These are phyloP conservation scores for Drosophila pseudotalamancana DNA, from an alignment of 2,888 invertebrate species.

Conservation along the genomic window DNA sequence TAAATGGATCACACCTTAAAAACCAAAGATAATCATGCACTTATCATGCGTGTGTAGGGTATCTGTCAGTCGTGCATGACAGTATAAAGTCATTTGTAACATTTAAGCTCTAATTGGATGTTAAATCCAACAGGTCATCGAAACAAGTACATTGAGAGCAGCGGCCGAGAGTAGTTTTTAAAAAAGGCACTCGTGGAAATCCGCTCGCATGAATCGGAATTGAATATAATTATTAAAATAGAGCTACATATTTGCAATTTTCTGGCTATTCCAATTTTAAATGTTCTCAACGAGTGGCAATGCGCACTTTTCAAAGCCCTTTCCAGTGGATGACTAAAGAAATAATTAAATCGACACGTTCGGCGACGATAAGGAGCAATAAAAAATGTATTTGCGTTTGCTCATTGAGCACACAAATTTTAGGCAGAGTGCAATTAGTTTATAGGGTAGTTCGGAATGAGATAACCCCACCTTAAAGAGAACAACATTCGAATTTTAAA, in stretches of 20 bases:
- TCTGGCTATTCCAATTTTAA: neutral
- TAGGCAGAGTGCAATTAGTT: conserved; percentile 30
- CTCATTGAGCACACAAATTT: conserved; percentile 17
- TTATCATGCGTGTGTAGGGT: neutral
- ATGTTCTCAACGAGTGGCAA: neutral
- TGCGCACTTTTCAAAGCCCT: neutral
- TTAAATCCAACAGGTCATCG: conserved; percentile 33
- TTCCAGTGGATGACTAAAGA: neutral
- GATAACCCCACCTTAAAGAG: conserved; percentile 44
- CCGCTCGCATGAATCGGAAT: neutral
- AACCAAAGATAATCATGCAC: neutral
- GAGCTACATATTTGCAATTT: neutral
- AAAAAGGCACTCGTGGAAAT: neutral
- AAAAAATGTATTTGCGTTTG: neutral
- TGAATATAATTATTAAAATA: neutral
- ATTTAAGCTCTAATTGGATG: conserved; percentile 61
- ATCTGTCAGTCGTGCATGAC: neutral
- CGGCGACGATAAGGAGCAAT: neutral
- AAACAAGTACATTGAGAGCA: conserved; percentile 28
- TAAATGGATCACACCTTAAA: neutral
- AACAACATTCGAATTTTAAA: conserved; percentile 33
- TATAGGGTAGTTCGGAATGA: conserved; percentile 17
- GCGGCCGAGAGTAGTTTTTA: neutral
- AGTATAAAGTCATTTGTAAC: neutral
- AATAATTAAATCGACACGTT: conserved; percentile 10